Base-by-base conservation (phyloP, 2,888 invertebrate species). In the Tuta absoluta region DNA sequence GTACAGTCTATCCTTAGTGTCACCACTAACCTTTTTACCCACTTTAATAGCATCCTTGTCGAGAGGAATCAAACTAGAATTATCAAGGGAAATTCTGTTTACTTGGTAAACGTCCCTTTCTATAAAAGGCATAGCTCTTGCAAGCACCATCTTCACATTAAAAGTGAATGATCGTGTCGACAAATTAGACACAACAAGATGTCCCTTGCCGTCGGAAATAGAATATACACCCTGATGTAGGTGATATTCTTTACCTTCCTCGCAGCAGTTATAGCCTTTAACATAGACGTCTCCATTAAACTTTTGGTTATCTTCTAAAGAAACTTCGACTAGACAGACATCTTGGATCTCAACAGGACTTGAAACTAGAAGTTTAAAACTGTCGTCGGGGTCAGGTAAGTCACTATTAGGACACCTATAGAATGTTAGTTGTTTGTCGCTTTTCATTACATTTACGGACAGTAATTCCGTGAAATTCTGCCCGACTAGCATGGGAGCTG, bases 241-340 rank as follows among this genome's bases (percentile, higher is more conserved):
- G 14, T 28, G 41, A 53, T 58, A 69, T 37, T 69, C 67, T 59
- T 48, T 63, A 11, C 64, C 63, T 17, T 65, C 65, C 48, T 67
- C 65, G 17, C n/a, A 21, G 28, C n/a, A 57, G 61, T 23, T 65
- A 63, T 66, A 65, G 10, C 67, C 67, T 41, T 68, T 63, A n/a
- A 68, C 63, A 58, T 53, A 65, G 5, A 69, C 45, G 60, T 68
- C 68, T 10, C 69, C 69, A 57, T 45, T 62, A 63, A 64, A 69
- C 19, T 51, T 28, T 11, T 19, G 17, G 24, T 59, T 19, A 45
- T n/a, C n/a, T n/a, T n/a, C 23, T n/a, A 38, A 14, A 10, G 17
- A 37, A 17, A 58, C 37, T n/a, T 58, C 58, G 8, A 37, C 38
- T 19, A 58, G 10, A 10, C n/a, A 10, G 1, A 58, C 17, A 10